Conservation (phyloP, 2,888 invertebrate species). For the Tyria jacobaeae region DNA sequence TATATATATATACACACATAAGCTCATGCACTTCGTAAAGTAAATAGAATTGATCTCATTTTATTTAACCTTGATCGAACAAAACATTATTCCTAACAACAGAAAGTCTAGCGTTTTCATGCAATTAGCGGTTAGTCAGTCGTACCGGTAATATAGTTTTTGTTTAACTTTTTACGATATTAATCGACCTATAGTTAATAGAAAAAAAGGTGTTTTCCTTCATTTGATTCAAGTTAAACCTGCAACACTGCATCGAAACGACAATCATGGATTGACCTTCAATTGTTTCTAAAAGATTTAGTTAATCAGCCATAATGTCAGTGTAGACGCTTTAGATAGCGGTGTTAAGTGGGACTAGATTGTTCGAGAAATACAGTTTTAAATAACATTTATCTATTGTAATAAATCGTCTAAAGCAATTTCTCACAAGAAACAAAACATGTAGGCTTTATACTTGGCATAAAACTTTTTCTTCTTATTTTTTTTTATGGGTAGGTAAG, state of each 20-base stretch:
- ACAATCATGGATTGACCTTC: slow-evolving; percentile 70
- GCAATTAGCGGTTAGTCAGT: slow-evolving; percentile 71
- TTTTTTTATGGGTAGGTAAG: slow-evolving; percentile 56
- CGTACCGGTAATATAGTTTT: slow-evolving; percentile 67
- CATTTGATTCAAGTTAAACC: slow-evolving; percentile 53
- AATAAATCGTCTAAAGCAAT: background rate
- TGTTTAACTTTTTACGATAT: slow-evolving; percentile 69
- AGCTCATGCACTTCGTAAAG: background rate
- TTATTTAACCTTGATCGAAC: slow-evolving; percentile 45
- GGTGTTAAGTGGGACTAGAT: slow-evolving; percentile 56
- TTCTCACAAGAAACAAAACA: background rate
- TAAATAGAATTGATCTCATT: slow-evolving; percentile 3
- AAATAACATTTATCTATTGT: background rate
- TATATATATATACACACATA: slow-evolving; percentile 9
- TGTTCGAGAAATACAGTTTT: slow-evolving; percentile 41
- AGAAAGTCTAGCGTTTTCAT: slow-evolving; percentile 64
- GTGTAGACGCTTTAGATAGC: slow-evolving; percentile 20
- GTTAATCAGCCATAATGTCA: slow-evolving; percentile 47
- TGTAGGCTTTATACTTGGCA: slow-evolving; percentile 1
- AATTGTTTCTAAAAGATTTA: slow-evolving; percentile 61
- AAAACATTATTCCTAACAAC: slow-evolving; percentile 49
- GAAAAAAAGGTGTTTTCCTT: slow-evolving; percentile 70
- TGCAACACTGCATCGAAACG: slow-evolving; percentile 66
- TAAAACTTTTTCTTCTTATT: slow-evolving; percentile 16
- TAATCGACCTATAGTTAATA: slow-evolving; percentile 70